Evolutionary conservation across 30 jellyfish, hydroid and myxozoan species (phyloP).

Genomic region (Cassiopea xamachana): DNA sequence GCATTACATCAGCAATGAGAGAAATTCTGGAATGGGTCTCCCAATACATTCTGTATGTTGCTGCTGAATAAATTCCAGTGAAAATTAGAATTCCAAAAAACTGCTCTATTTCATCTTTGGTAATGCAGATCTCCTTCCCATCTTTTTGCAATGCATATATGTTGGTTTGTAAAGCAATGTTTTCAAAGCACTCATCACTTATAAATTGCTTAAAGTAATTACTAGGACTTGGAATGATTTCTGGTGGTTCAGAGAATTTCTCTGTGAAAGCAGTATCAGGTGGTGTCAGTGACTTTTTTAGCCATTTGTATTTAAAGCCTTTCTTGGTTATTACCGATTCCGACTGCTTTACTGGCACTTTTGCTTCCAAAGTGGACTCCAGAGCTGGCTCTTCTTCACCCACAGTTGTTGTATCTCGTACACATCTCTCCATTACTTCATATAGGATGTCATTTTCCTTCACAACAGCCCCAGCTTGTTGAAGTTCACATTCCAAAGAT

Average conservation of each 20-base stretch:
- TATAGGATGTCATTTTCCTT: neutral
- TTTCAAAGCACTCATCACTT: neutral
- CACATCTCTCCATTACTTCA: neutral
- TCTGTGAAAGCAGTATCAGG: neutral
- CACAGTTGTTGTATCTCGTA: neutral
- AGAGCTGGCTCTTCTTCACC: neutral
- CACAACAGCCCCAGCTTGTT: neutral
- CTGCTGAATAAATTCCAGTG: conserved; percentile 62
- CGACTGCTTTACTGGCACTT: neutral
- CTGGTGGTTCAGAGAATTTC: neutral
- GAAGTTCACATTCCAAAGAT: neutral
- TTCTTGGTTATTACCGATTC: neutral
- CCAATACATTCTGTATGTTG: conserved; percentile 56
- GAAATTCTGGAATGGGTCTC: conserved; percentile 35
- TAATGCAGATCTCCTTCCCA: conserved; percentile 37
- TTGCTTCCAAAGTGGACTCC: neutral
- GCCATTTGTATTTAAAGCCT: neutral
- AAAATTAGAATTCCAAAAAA: conserved; percentile 60
- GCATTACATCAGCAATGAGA: conserved; percentile 68
- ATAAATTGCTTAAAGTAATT: neutral
- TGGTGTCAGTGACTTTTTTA: neutral
- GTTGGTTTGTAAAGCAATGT: conserved; percentile 46
- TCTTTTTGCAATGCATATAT: conserved; percentile 41
- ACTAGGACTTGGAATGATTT: neutral
- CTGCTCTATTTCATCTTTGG: conserved; percentile 54